phyloP scores from a whole-genome alignment of 23 tunicate genomes.

The Styela plicata region DNA sequence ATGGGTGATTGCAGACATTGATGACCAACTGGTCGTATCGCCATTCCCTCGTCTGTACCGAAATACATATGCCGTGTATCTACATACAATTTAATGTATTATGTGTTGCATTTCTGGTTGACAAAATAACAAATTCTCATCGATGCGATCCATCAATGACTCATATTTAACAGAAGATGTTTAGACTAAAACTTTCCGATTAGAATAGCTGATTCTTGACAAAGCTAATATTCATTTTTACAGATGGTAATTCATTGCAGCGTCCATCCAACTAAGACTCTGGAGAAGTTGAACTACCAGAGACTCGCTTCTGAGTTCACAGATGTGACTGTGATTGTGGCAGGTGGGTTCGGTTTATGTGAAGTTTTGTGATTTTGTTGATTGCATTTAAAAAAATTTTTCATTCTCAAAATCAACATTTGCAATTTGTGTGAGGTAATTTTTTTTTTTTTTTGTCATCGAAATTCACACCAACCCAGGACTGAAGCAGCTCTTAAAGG shows the following conservation, averaged over 20 bases:
- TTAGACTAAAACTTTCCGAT: no score
- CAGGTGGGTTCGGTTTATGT: constrained; percentile 13
- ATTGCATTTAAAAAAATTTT: no score
- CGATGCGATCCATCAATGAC: no score
- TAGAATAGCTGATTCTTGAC: not conserved
- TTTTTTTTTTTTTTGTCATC: no score
- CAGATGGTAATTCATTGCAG: constrained; percentile 49
- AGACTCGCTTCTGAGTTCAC: constrained; percentile 40
- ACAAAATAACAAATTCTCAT: not conserved
- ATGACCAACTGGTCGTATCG: no score
- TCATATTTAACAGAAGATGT: no score
- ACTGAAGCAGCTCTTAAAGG: not conserved
- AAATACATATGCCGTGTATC: not conserved
- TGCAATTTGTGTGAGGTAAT: no score
- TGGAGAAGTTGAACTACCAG: constrained; percentile 56
- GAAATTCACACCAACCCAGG: not conserved
- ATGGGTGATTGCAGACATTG: no score
- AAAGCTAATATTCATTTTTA: not conserved
- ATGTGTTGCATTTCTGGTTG: not conserved
- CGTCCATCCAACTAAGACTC: constrained; percentile 47
- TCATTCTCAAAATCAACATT: not conserved
- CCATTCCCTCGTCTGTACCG: no score
- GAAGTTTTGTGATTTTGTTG: not conserved
- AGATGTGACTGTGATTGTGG: constrained; percentile 43
- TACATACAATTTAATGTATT: no score